Evolutionary conservation across 1,140 invertebrate genomes (phyloP).

Genomic region (Drosophila kurseongensis): DNA sequence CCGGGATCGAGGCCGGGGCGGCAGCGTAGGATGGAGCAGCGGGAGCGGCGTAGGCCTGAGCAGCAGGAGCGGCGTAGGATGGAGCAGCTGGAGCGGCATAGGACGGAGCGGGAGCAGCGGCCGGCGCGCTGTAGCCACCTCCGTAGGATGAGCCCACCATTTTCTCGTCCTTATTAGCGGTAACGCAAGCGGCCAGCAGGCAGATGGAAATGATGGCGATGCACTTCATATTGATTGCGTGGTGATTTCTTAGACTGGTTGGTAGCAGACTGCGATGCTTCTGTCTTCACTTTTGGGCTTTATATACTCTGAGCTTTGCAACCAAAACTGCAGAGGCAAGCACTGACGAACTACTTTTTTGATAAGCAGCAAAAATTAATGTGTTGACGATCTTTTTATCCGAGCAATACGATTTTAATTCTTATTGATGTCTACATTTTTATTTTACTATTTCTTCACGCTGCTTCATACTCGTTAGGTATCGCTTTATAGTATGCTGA

Average conservation of each 20-base stretch:
- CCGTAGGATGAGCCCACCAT: slow-evolving; percentile 69
- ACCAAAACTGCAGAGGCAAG: too few species aligned
- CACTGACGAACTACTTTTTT: slow-evolving; percentile 39
- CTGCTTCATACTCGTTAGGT: slow-evolving; percentile 6
- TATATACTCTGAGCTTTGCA: too few species aligned
- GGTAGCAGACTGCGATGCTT: slow-evolving; percentile 59
- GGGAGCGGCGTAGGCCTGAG: slow-evolving; percentile 32
- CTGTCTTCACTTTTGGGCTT: background rate
- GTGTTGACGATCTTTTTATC: slow-evolving; percentile 17
- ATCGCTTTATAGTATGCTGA: slow-evolving; percentile 20
- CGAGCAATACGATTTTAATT: slow-evolving; percentile 40
- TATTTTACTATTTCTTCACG: slow-evolving; percentile 11
- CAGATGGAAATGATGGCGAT: slow-evolving; percentile 57
- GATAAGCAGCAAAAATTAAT: slow-evolving; percentile 10
- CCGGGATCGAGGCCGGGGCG: slow-evolving; percentile 55
- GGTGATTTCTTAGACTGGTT: slow-evolving; percentile 38
- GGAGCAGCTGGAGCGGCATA: slow-evolving; percentile 46
- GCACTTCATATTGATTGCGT: slow-evolving; percentile 61
- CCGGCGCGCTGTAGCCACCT: slow-evolving; percentile 52
- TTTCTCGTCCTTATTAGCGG: slow-evolving; percentile 57
- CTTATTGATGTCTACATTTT: slow-evolving; percentile 14
- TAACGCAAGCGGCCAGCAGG: slow-evolving; percentile 52
- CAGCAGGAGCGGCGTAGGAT: slow-evolving; percentile 32
- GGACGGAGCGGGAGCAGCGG: slow-evolving; percentile 46
- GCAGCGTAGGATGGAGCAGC: slow-evolving; percentile 46